Evolutionary conservation across 2,113 vertebrate genomes (phyloP).

Genomic region (Sebastes fasciatus): DNA sequence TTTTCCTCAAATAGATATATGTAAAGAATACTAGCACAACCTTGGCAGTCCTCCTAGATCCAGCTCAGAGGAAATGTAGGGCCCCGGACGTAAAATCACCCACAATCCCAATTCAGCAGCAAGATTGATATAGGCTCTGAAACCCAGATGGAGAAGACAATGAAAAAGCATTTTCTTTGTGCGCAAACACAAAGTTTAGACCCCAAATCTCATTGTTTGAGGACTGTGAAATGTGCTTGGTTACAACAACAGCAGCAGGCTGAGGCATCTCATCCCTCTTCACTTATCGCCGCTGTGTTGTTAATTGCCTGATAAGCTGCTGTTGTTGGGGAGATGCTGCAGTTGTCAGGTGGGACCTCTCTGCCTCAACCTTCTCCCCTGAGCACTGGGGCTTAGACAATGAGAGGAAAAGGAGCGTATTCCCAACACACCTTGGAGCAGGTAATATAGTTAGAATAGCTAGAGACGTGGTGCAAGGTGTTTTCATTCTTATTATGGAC

Average conservation of each 20-base stretch:
- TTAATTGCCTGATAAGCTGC: constrained; percentile 53
- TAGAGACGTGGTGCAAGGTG: not conserved
- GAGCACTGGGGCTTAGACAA: constrained; percentile 47
- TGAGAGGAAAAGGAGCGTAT: constrained; percentile 34
- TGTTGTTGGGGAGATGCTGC: constrained; percentile 72
- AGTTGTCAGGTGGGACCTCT: constrained; percentile 68
- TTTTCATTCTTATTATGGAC: not conserved
- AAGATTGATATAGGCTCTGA: constrained; percentile 89
- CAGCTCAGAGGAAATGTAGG: constrained; percentile 92
- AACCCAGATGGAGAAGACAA: constrained; percentile 37
- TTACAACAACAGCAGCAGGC: constrained; percentile 16
- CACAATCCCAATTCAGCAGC: constrained; percentile 91
- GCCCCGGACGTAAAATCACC: constrained; percentile 94
- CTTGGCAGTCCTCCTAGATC: constrained; percentile 94
- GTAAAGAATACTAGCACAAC: constrained; percentile 68
- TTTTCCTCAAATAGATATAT: not conserved
- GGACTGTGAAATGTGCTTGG: constrained; percentile 9
- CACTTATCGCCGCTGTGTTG: constrained; percentile 25
- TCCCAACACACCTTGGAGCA: constrained; percentile 33
- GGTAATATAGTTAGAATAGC: constrained; percentile 9
- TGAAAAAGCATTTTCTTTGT: not conserved
- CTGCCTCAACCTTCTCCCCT: constrained; percentile 50
- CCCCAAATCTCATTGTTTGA: not conserved
- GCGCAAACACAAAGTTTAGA: not conserved
- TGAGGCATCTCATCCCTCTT: constrained; percentile 7